Conservation (phyloP, 2,113 vertebrate species). For the Thryonomys swinderianus region DNA sequence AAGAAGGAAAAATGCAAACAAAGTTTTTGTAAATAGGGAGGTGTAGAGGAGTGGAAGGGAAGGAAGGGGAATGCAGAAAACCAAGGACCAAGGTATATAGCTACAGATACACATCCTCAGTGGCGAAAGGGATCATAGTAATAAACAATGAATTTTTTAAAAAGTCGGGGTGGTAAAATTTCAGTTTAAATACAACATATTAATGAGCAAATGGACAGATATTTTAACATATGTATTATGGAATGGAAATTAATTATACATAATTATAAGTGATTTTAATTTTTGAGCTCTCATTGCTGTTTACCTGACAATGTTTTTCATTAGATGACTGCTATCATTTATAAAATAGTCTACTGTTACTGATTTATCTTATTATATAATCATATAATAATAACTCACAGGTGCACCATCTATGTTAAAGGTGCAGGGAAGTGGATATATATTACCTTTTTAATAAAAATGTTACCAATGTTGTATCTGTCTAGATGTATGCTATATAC, state of each 20-base stretch:
- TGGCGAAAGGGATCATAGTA: no score
- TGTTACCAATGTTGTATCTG: neutral
- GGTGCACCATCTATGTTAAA: neutral
- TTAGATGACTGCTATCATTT: no score
- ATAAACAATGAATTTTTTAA: neutral
- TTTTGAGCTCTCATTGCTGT: neutral
- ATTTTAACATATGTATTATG: neutral
- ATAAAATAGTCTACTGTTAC: neutral
- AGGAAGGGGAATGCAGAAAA: no score
- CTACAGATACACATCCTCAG: no score
- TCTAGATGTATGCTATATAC: neutral
- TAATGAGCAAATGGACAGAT: neutral
- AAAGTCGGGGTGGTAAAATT: neutral
- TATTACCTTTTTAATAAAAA: neutral
- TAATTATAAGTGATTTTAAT: neutral
- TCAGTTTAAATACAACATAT: neutral
- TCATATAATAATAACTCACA: no score
- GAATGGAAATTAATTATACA: neutral
- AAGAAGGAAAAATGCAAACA: no score
- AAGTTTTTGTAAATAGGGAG: no score
- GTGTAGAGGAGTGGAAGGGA: no score
- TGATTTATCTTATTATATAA: no score
- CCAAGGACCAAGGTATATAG: no score
- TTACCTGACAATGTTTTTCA: no score
- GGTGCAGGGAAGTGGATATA: neutral